Percentiles rank a stretch among this genome's conserved stretches.
Conservation (phyloP, 2,797 vertebrate species). For the Anguilla obscura region DNA sequence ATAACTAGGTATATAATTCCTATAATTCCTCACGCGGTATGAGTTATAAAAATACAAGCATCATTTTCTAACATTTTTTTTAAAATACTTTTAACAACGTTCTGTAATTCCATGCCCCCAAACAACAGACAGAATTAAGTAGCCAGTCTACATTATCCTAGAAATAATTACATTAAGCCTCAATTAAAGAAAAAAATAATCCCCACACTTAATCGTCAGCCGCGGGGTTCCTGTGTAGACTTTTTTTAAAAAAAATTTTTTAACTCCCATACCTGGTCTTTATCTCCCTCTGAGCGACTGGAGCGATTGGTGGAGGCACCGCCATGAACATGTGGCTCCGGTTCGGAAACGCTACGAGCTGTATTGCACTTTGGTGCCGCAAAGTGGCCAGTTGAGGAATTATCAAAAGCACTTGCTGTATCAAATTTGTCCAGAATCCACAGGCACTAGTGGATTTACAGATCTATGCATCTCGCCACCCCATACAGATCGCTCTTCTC, state of each 20-base stretch:
- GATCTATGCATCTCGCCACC: not conserved
- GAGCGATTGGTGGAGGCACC: not conserved
- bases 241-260: too few species aligned
- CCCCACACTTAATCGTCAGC: not conserved
- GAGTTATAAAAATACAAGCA: too few species aligned
- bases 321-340: not conserved
- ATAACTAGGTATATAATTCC: not conserved
- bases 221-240: not conserved
- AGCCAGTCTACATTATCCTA: not conserved
- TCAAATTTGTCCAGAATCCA: not conserved
- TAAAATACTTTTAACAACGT: not conserved
- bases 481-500: not conserved
- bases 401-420: not conserved
- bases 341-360: not conserved
- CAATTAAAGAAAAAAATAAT: not conserved
- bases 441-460: not conserved
- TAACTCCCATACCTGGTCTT: not conserved
- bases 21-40: too few species aligned
- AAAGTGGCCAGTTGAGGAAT: not conserved
- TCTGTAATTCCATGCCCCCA: not conserved
- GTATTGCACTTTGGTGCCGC: not conserved
- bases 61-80: too few species aligned
- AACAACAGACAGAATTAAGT: not conserved
- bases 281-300: not conserved
- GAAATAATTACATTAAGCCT: not conserved